phyloP scores from a whole-genome alignment of 2,888 invertebrate genomes.

The Linnaemya tessellans region DNA sequence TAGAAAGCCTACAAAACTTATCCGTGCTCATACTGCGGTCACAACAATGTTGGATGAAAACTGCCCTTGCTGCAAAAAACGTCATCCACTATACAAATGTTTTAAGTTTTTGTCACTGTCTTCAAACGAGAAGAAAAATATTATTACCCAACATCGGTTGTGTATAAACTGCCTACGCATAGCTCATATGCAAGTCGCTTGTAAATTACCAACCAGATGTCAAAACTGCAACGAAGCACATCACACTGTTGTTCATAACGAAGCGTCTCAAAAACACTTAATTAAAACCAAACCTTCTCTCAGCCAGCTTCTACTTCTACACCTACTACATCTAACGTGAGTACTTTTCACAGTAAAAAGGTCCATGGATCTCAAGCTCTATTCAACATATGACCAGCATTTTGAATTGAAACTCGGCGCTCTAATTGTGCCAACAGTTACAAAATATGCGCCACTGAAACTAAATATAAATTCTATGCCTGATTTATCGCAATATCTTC shows the following conservation, averaged over 20 bases:
- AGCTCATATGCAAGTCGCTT: slow-evolving; percentile 49
- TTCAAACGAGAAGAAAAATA: slow-evolving; percentile 35
- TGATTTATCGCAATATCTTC: slow-evolving; percentile 4
- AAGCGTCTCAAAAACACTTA: not conserved
- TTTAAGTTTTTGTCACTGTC: slow-evolving; percentile 52
- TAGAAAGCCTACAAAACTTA: slow-evolving; percentile 17
- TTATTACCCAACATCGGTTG: slow-evolving; percentile 36
- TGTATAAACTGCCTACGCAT: slow-evolving; percentile 52
- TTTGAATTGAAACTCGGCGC: slow-evolving; percentile 30
- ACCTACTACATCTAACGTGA: slow-evolving; percentile 16
- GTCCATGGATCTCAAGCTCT: slow-evolving; percentile 1
- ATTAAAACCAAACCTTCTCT: not conserved
- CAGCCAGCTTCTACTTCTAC: slow-evolving; percentile 21
- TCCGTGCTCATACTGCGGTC: slow-evolving; percentile 35
- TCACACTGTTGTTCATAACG: slow-evolving; percentile 36
- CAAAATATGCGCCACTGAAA: no score
- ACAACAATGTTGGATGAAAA: slow-evolving; percentile 37
- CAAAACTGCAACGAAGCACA: slow-evolving; percentile 36
- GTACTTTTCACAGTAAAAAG: slow-evolving; percentile 31
- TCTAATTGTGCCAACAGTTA: slow-evolving; percentile 42
- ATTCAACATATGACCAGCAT: slow-evolving; percentile 17
- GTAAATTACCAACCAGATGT: slow-evolving; percentile 10
- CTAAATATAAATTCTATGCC: slow-evolving; percentile 21
- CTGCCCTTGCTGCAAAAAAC: slow-evolving; percentile 52
- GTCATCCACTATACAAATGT: slow-evolving; percentile 56